These are phyloP conservation scores for Chironomus tepperi DNA, from an alignment of 1,140 invertebrate species.

Conservation along the genomic window DNA sequence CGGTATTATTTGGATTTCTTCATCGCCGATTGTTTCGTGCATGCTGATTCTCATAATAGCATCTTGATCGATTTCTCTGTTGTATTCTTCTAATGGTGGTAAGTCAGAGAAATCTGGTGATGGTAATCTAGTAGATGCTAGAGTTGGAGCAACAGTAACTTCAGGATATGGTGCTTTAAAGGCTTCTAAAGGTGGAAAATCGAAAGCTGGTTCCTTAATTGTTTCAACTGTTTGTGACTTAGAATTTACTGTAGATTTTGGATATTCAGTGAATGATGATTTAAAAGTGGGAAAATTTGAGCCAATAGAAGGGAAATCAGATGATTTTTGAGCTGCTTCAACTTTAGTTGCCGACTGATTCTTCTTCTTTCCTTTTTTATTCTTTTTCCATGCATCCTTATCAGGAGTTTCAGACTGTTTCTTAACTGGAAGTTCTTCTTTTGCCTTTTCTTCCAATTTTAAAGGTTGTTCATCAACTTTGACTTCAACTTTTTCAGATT, in stretches of 20 bases:
- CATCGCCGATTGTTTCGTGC: neutral
- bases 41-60: slow-evolving; percentile 1
- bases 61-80: neutral
- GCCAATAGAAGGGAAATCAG: no score
- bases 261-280: no score
- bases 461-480: no score
- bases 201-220: no score
- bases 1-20: neutral
- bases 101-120: neutral
- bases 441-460: neutral
- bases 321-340: neutral
- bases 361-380: neutral
- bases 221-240: no score
- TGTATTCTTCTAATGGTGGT: neutral
- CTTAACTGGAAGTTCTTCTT: neutral
- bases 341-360: neutral
- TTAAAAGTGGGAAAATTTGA: no score
- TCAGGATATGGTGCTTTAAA: no score
- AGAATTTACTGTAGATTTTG: no score
- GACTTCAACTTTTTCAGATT: no score
- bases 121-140: neutral
- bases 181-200: no score
- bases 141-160: neutral
- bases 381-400: neutral
- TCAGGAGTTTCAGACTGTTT: neutral